Conservation (phyloP, 2,797 vertebrate genomes). For the Cheirogaleus major region DNA sequence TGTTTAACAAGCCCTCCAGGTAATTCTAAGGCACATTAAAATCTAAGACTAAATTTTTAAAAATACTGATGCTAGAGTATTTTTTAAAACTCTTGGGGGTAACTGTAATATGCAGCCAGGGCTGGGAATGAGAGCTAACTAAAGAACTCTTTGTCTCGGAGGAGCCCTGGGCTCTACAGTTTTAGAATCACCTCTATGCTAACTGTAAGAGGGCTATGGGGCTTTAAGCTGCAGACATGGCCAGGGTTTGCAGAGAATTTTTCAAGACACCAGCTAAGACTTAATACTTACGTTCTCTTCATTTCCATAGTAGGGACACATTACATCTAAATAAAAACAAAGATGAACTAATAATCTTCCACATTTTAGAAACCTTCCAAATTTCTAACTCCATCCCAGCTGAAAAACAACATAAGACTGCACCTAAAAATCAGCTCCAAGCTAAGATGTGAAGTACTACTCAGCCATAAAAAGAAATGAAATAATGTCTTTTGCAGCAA, state of each 20-base stretch:
- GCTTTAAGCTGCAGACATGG: not conserved
- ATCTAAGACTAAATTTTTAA: not conserved
- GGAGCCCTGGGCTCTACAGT: not conserved
- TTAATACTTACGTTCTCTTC: not conserved
- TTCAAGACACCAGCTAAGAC: not conserved
- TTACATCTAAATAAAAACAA: constrained; percentile 25
- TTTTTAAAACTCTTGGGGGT: not conserved
- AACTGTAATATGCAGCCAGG: not conserved
- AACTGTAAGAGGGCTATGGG: not conserved
- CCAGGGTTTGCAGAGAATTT: not conserved
- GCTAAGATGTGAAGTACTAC: not conserved
- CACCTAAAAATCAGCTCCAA: not conserved
- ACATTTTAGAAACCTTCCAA: not conserved
- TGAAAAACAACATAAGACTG: not conserved
- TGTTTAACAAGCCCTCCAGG: not conserved
- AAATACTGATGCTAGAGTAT: not conserved
- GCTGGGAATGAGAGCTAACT: not conserved
- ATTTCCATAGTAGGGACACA: not conserved
- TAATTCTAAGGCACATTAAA: not conserved
- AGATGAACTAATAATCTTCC: not conserved
- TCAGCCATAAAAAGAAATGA: not conserved
- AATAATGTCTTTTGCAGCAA: not conserved
- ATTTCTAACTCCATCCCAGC: not conserved
- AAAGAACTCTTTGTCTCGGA: not conserved
- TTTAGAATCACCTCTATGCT: not conserved